Evolutionary conservation across 2,888 invertebrate species (phyloP).

Genomic region (Odiellus spinosus): DNA sequence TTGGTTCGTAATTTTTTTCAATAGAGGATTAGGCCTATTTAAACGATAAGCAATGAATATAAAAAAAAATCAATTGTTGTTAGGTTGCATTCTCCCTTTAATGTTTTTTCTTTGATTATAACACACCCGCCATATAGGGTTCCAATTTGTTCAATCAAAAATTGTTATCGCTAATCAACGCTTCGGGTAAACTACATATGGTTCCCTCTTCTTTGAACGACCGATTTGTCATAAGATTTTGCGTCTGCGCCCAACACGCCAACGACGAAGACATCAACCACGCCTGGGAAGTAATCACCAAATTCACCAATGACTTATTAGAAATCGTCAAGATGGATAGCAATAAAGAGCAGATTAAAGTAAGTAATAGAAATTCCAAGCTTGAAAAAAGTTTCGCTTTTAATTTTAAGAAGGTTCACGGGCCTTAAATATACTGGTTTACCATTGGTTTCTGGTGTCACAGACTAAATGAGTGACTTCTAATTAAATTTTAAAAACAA

Average conservation of each 20-base stretch:
- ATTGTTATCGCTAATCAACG: constrained; percentile 77
- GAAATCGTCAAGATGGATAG: constrained; percentile 37
- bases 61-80: too few relatives aligned
- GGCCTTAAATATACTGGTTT: too few relatives aligned
- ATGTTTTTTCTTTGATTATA: constrained; percentile 2
- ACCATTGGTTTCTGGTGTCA: too few relatives aligned
- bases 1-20: too few relatives aligned
- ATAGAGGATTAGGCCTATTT: too few relatives aligned
- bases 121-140: constrained; percentile 12
- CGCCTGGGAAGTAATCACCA: constrained; percentile 35
- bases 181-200: constrained; percentile 91
- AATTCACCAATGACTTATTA: constrained; percentile 37
- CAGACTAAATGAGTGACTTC: too few relatives aligned
- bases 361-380: too few relatives aligned
- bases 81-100: too few relatives aligned
- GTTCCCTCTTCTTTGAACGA: constrained; percentile 83
- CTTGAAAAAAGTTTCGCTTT: too few relatives aligned
- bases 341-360: constrained; percentile 1
- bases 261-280: constrained; percentile 51
- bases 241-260: constrained; percentile 79
- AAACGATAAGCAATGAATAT: too few relatives aligned
- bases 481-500: too few relatives aligned
- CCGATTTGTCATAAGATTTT: constrained; percentile 81
- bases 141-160: constrained; percentile 70
- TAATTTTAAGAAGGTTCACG: too few relatives aligned